Percentiles rank a stretch among this genome's conserved stretches.
Evolutionary conservation across 2,113 vertebrate genomes (phyloP).

Genomic region (Myiagra hebetior): DNA sequence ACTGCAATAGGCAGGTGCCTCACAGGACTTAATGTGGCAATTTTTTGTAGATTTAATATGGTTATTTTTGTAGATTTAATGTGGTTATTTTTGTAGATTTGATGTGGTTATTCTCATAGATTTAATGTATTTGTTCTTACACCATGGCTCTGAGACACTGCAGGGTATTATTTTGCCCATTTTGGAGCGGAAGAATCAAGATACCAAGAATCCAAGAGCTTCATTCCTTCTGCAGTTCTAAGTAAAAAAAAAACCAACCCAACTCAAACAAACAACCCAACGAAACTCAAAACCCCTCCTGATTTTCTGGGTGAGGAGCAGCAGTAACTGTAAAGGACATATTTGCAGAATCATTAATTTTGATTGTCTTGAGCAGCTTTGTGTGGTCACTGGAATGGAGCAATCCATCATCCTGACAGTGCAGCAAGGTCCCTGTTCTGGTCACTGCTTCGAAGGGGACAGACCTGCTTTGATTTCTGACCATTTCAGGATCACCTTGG

Average conservation of each 20-base stretch:
- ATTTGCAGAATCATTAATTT: constrained; percentile 32
- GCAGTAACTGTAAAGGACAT: not conserved
- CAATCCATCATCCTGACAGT: constrained; percentile 30
- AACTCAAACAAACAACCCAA: not conserved
- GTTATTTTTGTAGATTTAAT: not conserved
- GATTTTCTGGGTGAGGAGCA: not conserved
- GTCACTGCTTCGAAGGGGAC: not conserved
- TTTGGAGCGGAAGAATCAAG: not conserved
- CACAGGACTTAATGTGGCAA: not conserved
- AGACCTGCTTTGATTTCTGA: not conserved
- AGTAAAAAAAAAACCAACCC: not conserved
- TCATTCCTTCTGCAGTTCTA: not conserved
- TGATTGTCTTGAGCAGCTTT: not conserved
- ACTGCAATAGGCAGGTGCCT: not conserved
- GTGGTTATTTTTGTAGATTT: not conserved
- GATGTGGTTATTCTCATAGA: too few relatives aligned
- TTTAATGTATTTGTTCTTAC: not conserved
- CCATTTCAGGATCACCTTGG: not conserved
- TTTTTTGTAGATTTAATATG: not conserved
- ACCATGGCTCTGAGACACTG: too few relatives aligned
- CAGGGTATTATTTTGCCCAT: not conserved
- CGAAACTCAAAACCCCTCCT: not conserved
- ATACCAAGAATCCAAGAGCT: not conserved
- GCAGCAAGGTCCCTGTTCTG: constrained; percentile 4
- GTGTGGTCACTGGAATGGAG: constrained; percentile 5